Conservation (phyloP, 2,888 invertebrate species). For the Tetanocera ferruginea region DNA sequence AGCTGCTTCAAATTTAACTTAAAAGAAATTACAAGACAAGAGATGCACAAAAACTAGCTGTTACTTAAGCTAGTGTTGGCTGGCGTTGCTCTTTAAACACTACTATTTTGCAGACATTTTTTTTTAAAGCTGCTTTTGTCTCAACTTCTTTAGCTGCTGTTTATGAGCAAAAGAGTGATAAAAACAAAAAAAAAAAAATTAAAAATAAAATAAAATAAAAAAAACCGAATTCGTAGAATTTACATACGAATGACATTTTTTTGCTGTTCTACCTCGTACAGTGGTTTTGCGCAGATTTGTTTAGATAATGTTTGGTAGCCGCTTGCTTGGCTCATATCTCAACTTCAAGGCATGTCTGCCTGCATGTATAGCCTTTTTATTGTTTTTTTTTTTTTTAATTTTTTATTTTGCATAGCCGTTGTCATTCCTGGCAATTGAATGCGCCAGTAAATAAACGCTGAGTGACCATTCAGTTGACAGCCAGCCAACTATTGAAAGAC, state of each 20-base stretch:
- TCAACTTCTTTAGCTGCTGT: not conserved
- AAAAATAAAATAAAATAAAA: not conserved
- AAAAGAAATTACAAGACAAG: too few species aligned
- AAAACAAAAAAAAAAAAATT: not conserved
- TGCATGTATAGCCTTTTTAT: not conserved
- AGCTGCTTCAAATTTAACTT: too few species aligned
- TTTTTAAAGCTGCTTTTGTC: not conserved
- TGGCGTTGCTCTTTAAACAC: not conserved
- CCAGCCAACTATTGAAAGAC: not conserved
- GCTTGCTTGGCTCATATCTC: too few species aligned
- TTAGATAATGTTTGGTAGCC: too few species aligned
- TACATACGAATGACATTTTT: slow-evolving; percentile 29
- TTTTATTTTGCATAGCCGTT: not conserved
- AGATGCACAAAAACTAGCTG: not conserved
- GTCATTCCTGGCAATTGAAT: slow-evolving; percentile 63
- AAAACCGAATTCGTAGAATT: slow-evolving; percentile 11
- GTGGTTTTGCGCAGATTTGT: not conserved
- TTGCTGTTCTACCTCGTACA: not conserved
- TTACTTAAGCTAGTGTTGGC: not conserved
- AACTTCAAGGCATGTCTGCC: not conserved
- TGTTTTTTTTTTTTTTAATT: not conserved
- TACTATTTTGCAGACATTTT: not conserved
- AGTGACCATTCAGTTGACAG: slow-evolving; percentile 27
- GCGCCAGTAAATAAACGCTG: slow-evolving; percentile 64
- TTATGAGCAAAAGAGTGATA: not conserved